These are phyloP conservation scores for Zygogramma bicolorata DNA, from an alignment of 2,888 invertebrate genomes.

Conservation along the genomic window DNA sequence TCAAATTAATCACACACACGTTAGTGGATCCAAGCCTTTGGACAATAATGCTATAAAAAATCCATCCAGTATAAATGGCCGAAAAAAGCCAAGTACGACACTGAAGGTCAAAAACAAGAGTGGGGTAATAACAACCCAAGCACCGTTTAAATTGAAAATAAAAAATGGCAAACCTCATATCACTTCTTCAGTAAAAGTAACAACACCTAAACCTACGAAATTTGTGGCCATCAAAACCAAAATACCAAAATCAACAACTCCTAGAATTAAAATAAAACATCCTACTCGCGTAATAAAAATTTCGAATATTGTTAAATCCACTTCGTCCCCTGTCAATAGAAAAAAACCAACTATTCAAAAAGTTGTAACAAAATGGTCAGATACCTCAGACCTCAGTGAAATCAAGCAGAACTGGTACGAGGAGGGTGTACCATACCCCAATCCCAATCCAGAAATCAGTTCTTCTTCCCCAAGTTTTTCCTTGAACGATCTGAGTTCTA, in stretches of 20 bases:
- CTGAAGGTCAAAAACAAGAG: slow-evolving; percentile 21
- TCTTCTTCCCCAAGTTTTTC: slow-evolving; percentile 60
- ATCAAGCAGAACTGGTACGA: slow-evolving; percentile 67
- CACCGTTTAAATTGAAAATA: slow-evolving; percentile 26
- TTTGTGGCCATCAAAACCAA: slow-evolving; percentile 23
- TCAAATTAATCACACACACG: not conserved
- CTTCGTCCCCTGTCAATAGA: slow-evolving; percentile 11
- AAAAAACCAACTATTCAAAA: slow-evolving; percentile 60
- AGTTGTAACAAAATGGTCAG: slow-evolving; percentile 71
- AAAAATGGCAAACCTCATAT: slow-evolving; percentile 10
- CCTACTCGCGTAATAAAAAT: slow-evolving; percentile 15
- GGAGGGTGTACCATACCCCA: slow-evolving; percentile 58
- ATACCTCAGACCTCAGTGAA: slow-evolving; percentile 62
- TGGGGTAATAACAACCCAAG: slow-evolving; percentile 28
- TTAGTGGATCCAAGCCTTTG: not conserved
- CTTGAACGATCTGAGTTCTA: slow-evolving; percentile 29
- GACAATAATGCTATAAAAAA: too few species aligned
- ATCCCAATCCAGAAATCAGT: slow-evolving; percentile 58
- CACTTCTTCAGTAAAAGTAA: not conserved
- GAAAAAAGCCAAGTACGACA: too few species aligned
- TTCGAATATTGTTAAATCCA: not conserved
- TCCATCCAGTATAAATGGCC: too few species aligned
- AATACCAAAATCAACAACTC: slow-evolving; percentile 1
- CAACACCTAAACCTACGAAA: slow-evolving; percentile 2
- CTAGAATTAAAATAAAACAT: slow-evolving; percentile 22